Base-by-base conservation (phyloP, 2,797 vertebrate species). In the Dendrocincla fuliginosa region DNA sequence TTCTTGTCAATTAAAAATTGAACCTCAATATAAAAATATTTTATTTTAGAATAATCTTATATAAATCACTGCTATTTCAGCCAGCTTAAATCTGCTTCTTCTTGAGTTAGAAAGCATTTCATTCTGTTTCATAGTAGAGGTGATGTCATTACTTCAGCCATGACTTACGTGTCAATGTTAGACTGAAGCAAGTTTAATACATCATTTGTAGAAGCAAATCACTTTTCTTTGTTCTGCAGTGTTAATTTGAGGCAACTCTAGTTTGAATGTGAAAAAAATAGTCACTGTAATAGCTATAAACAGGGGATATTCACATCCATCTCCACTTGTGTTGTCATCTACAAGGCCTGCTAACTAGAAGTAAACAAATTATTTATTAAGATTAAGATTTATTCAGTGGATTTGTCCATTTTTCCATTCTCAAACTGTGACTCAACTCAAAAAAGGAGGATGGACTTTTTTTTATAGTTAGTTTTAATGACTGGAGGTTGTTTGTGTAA, bases 401-500 rank as follows among this genome's bases (percentile, higher is more conserved):
- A 57, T 80, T 92, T 68, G 5, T 46, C 28, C 27, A n/a, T 32
- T 63, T 83, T 73, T 83, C 18, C 20, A 35, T 42, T 87, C 64
- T 74, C 33, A 78, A 71, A 68, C 18, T 82, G 19, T 80, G 41
- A 74, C 30, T 88, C 69, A 85, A 8, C 1, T 16, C 14, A 44
- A 27, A 80, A 92, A 74, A 33, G 3, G 9, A 76, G 16, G 59
- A 49, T 16, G 3, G 18, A 24, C 5, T 23, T 73, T 76, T 75
- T 89, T 84, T 57, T 39, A 50, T 25, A 37, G 52, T 64, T 77
- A 63, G 27, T 68, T 96, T 85, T 93, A 91, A 85, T 5, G 27
- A 59, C 70, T 83, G 11, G 13, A 85, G 60, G 28, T 91, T 94
- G 75, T 96, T 96, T 95, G 75, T 30, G 19, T 97, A 94, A 97